Base-by-base conservation (phyloP, 1,140 invertebrate genomes). In the Eueides isabella region DNA sequence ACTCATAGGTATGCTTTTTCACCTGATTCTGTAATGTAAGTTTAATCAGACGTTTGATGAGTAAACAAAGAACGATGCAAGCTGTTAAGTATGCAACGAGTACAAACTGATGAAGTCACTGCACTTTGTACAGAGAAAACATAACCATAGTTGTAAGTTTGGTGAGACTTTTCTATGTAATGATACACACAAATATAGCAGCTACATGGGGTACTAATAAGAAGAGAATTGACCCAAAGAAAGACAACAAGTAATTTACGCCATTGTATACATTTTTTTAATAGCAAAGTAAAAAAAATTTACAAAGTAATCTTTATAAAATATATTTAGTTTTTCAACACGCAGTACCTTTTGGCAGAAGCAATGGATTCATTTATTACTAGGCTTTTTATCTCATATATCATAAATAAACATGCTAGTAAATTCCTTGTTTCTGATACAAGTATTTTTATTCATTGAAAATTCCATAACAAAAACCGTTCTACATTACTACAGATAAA, bases 31-130 rank as follows among this genome's bases (percentile, higher is more conserved):
- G 48, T 55, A 55, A 55, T 12, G 48, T 11, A 55, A 55, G 23
- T 55, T 55, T 23, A 26, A 55, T 55, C 48, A 55, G 23, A 55
- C 48, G 48, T 23, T 55, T 55, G 48, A 55, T 55, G 48, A 26
- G 9, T 4, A 55, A 55, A 55, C 48, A 55, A 26, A 55, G 48
- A 55, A 23, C 48, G 19, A 14, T 41, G 65, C 28, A 48, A 26
- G n/a, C 7, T 68, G 67, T 68, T 68, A 61, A 68, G 28, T 68
- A 61, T 55, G 41, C 33, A 68, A 33, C 30, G 19, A 62, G 66
- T 41, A 55, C 66, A 55, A 55, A 67, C 26, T 67, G 66, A 67
- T 55, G 48, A 19, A 67, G 66, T 67, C 66, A 67, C 66, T 67
- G 41, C 66, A 55, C 66, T 67, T 67, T 67, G 29, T 67, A 55